Evolutionary conservation across 2,888 invertebrate species (phyloP).

Genomic region (Xanthorhoe spadicearia): DNA sequence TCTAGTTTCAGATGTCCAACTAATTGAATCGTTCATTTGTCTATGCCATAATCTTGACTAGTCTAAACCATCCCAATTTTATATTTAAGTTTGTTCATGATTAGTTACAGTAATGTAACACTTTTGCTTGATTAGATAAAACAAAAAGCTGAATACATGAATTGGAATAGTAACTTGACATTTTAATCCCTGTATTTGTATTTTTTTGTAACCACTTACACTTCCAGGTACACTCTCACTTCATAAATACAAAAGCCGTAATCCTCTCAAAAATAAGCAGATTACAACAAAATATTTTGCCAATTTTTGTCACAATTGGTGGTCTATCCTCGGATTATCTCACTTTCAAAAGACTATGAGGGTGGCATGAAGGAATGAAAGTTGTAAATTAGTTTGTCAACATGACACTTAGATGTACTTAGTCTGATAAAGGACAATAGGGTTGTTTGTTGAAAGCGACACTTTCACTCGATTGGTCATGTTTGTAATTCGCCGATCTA

Average conservation of each 20-base stretch:
- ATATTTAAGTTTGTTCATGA: too few relatives aligned
- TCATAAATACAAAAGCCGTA: conserved; percentile 52
- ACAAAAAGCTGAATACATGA: too few relatives aligned
- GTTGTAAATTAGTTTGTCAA: conserved; percentile 72
- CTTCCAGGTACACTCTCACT: conserved; percentile 41
- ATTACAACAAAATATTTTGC: conserved; percentile 79
- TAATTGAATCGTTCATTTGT: too few relatives aligned
- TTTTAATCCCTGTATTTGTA: too few relatives aligned
- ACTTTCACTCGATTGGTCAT: conserved; percentile 34
- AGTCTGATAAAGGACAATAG: conserved; percentile 26
- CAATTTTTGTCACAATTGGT: conserved; percentile 77
- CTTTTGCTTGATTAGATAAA: too few relatives aligned
- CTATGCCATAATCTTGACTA: too few relatives aligned
- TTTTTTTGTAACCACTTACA: neutral
- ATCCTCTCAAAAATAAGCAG: conserved; percentile 62
- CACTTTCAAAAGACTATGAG: conserved; percentile 61
- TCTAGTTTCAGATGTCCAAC: too few relatives aligned
- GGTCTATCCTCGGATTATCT: conserved; percentile 63
- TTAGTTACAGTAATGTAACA: too few relatives aligned
- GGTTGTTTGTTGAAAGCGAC: conserved; percentile 23
- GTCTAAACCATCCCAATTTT: too few relatives aligned
- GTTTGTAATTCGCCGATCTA: conserved; percentile 25
- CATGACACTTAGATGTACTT: conserved; percentile 59
- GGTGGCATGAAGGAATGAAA: conserved; percentile 47
- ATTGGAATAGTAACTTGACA: too few relatives aligned